Evolutionary conservation across 2,888 invertebrate species (phyloP).

Genomic region (Pedicia rivosa): DNA sequence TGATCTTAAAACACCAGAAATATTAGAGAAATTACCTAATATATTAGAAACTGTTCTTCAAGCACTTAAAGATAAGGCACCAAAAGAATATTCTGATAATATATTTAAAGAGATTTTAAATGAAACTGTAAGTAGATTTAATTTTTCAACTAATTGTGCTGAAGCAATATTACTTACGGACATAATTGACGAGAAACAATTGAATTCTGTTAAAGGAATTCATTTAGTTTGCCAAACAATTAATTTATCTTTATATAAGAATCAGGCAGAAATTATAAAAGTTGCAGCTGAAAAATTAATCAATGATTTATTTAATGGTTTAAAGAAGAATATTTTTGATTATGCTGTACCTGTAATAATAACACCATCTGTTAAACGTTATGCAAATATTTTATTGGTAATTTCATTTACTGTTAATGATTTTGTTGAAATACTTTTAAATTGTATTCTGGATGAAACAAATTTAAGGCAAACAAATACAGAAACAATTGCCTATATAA

Average conservation of each 20-base stretch:
- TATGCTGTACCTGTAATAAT: constrained; percentile 7
- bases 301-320: constrained; percentile 11
- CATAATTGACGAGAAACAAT: too few relatives aligned
- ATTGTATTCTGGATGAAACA: constrained; percentile 10
- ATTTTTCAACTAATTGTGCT: too few relatives aligned
- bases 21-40: constrained; percentile 27
- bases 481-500: constrained; percentile 11
- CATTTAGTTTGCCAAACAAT: background rate
- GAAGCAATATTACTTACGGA: too few relatives aligned
- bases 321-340: constrained; percentile 10
- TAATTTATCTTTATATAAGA: background rate
- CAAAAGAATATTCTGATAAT: too few relatives aligned
- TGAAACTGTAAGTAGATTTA: too few relatives aligned
- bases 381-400: constrained; percentile 12
- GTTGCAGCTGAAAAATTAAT: constrained; percentile 10
- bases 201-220: constrained; percentile 1
- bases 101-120: too few relatives aligned
- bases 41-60: constrained; percentile 14
- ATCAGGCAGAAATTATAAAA: constrained; percentile 6
- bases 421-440: constrained; percentile 10
- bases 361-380: constrained; percentile 11
- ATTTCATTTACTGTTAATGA: constrained; percentile 12
- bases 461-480: constrained; percentile 10
- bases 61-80: too few relatives aligned
- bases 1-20: constrained; percentile 31